Conservation (phyloP, 2,888 invertebrate species). For the Sialis lutaria region DNA sequence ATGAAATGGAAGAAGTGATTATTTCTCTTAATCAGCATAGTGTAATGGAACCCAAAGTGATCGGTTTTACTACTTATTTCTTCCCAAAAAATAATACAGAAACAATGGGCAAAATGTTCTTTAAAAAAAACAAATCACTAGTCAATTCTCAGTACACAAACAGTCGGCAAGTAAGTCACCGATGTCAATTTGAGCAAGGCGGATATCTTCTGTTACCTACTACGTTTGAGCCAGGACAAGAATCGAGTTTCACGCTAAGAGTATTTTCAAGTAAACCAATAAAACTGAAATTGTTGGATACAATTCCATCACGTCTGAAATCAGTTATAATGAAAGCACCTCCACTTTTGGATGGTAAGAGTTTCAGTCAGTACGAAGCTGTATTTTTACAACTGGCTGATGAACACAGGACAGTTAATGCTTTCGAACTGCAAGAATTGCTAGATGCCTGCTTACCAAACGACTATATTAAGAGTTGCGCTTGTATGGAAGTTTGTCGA, state of each 20-base stretch:
- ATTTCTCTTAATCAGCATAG: conserved; percentile 78
- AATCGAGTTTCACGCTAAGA: conserved; percentile 72
- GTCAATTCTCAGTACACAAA: conserved; percentile 86
- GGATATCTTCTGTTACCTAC: conserved; percentile 76
- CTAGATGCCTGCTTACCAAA: conserved; percentile 82
- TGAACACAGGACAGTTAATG: conserved; percentile 77
- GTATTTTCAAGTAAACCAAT: conserved; percentile 62
- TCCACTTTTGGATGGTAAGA: conserved; percentile 46
- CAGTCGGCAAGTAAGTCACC: conserved; percentile 64
- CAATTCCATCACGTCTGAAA: conserved; percentile 47
- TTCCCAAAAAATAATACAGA: conserved; percentile 52
- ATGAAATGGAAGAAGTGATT: conserved; percentile 66
- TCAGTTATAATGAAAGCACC: conserved; percentile 63
- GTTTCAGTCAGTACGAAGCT: conserved; percentile 73
- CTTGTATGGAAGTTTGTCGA: conserved; percentile 78
- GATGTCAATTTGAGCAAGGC: conserved; percentile 64
- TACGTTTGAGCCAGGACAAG: conserved; percentile 80
- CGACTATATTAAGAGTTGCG: conserved; percentile 88
- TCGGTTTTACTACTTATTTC: conserved; percentile 77
- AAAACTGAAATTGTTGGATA: conserved; percentile 56
- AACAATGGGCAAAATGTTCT: conserved; percentile 61
- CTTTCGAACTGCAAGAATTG: conserved; percentile 79
- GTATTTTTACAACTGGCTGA: conserved; percentile 81
- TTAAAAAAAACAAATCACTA: conserved; percentile 71
- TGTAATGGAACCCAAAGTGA: conserved; percentile 82